Percentiles rank a stretch among this genome's conserved stretches.
Evolutionary conservation across 2,888 invertebrate species (phyloP).

Genomic region (Drosophila nr. fundita): DNA sequence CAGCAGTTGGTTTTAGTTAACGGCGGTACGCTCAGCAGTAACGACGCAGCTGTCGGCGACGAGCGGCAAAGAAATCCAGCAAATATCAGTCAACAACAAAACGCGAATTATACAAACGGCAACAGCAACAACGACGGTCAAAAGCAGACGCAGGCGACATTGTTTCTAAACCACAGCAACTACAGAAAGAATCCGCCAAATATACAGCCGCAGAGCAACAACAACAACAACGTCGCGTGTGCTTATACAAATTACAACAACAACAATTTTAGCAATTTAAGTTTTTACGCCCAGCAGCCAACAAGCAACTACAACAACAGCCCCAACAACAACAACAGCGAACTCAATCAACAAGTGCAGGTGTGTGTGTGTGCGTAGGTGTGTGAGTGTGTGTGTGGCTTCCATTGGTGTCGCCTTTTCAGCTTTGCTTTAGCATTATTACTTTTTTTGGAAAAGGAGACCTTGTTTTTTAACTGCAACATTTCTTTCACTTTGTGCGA

Average conservation of each 20-base stretch:
- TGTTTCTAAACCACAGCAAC: conserved; percentile 63
- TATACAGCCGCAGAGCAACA: conserved; percentile 44
- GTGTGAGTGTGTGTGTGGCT: neutral
- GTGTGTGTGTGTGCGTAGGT: conserved; percentile 47
- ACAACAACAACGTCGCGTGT: conserved; percentile 69
- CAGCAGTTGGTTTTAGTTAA: conserved; percentile 79
- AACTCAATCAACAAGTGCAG: conserved; percentile 83
- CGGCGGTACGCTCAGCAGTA: conserved; percentile 83
- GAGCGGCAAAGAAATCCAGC: conserved; percentile 54
- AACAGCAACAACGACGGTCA: conserved; percentile 57
- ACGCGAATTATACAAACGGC: conserved; percentile 71
- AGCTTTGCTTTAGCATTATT: conserved; percentile 19
- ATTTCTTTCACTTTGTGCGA: conserved; percentile 52
- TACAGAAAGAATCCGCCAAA: conserved; percentile 56
- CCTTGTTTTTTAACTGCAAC: conserved; percentile 67
- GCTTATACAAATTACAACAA: conserved; percentile 71
- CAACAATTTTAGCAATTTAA: conserved; percentile 68
- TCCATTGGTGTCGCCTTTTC: conserved; percentile 17
- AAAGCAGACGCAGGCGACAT: conserved; percentile 65
- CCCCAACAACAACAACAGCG: conserved; percentile 40
- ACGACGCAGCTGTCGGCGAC: conserved; percentile 63
- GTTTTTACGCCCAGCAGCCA: conserved; percentile 69
- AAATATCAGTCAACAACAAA: conserved; percentile 60
- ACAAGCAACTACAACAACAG: conserved; percentile 33
- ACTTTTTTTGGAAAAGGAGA: neutral